Evolutionary conservation across 1,140 invertebrate species (phyloP).

Genomic region (Lordiphosa clarofinis): DNA sequence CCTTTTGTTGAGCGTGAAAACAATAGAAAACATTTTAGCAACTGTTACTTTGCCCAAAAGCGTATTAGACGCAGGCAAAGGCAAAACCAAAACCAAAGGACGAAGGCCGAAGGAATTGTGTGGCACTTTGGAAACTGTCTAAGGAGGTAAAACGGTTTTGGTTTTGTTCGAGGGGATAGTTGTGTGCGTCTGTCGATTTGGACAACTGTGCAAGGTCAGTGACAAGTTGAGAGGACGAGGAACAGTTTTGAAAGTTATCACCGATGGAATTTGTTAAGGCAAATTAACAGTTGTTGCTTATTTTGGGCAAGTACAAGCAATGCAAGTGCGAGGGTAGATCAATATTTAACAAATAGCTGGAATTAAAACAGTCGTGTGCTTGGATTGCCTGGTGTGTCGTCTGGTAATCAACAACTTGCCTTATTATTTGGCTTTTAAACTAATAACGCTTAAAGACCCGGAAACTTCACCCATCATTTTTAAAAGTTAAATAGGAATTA

Average conservation of each 20-base stretch:
- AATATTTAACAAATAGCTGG: too few relatives aligned
- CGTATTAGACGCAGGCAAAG: conserved; percentile 59
- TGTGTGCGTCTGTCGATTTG: conserved; percentile 1
- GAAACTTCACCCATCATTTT: too few relatives aligned
- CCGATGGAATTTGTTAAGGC: too few relatives aligned
- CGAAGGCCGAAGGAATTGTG: conserved; percentile 18
- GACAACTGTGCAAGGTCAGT: conserved; percentile 38
- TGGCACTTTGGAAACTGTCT: conserved; percentile 33
- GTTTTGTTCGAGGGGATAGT: conserved; percentile 22
- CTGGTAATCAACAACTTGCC: too few relatives aligned
- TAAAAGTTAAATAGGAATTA: too few relatives aligned
- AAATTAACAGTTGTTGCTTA: too few relatives aligned
- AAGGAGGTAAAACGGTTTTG: conserved; percentile 34
- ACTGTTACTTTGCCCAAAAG: conserved; percentile 72
- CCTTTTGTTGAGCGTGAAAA: conserved; percentile 77
- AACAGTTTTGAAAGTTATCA: background rate
- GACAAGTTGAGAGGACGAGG: conserved; percentile 8
- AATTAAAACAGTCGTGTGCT: too few relatives aligned
- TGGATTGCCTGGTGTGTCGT: too few relatives aligned
- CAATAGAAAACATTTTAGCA: conserved; percentile 78
- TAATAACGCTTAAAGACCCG: too few relatives aligned
- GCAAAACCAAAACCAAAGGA: conserved; percentile 7
- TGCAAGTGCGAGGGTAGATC: too few relatives aligned
- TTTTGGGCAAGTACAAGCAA: too few relatives aligned
- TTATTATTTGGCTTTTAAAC: too few relatives aligned